Percentiles rank a stretch among this genome's conserved stretches.
Evolutionary conservation across 2,888 invertebrate genomes (phyloP).

Genomic region (Harmothoe impar): DNA sequence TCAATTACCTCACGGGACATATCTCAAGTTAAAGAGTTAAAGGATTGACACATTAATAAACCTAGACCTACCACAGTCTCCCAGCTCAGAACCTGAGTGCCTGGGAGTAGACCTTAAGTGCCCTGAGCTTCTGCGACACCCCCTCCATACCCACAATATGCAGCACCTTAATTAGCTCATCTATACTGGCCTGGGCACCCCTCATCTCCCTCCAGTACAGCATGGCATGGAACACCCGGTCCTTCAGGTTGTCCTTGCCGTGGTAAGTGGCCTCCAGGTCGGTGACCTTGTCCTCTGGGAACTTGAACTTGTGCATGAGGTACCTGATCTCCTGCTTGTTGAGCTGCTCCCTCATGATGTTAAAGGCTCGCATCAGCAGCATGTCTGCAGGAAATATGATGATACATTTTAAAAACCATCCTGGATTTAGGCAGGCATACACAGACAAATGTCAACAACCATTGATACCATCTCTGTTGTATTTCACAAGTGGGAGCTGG

Average conservation of each 20-base stretch:
- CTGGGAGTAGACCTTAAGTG: slow-evolving; percentile 67
- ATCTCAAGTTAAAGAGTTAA: no score
- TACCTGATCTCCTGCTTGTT: slow-evolving; percentile 80
- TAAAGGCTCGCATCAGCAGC: slow-evolving; percentile 78
- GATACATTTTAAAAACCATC: not conserved
- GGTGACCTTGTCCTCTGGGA: slow-evolving; percentile 78
- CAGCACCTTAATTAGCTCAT: slow-evolving; percentile 79
- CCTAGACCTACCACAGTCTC: no score
- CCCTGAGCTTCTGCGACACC: slow-evolving; percentile 66
- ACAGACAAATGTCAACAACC: no score
- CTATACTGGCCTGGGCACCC: slow-evolving; percentile 76
- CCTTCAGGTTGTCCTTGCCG: slow-evolving; percentile 78
- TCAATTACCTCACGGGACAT: no score
- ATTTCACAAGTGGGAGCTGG: no score
- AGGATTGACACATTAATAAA: no score
- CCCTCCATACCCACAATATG: slow-evolving; percentile 78
- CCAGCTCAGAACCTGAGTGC: slow-evolving; percentile 65
- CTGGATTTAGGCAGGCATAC: not conserved
- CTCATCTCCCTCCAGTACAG: slow-evolving; percentile 77
- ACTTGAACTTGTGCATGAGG: slow-evolving; percentile 79
- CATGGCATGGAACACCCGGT: slow-evolving; percentile 76
- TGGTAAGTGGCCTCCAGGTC: slow-evolving; percentile 79
- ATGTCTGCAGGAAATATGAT: slow-evolving; percentile 74
- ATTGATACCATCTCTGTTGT: no score
- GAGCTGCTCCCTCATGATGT: slow-evolving; percentile 75